Evolutionary conservation across 1,140 invertebrate genomes (phyloP).

Genomic region (Campodea augens): DNA sequence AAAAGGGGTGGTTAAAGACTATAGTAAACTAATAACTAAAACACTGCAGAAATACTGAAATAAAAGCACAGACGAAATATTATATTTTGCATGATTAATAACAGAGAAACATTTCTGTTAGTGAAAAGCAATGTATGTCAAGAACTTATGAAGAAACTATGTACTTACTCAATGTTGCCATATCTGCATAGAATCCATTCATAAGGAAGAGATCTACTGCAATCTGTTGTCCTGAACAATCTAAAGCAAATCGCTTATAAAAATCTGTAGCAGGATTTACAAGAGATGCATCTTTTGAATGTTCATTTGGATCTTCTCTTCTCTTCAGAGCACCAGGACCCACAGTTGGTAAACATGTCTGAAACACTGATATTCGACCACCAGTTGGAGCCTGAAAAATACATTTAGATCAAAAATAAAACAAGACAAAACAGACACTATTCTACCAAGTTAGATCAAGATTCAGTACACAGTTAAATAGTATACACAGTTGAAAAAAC

Average conservation of each 20-base stretch:
- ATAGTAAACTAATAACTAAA: no score
- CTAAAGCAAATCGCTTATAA: constrained; percentile 89
- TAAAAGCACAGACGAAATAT: no score
- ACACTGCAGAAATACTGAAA: no score
- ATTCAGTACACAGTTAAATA: no score
- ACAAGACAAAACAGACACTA: no score
- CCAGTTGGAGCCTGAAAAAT: constrained; percentile 60
- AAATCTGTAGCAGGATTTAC: constrained; percentile 93
- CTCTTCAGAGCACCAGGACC: constrained; percentile 71
- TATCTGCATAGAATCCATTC: constrained; percentile 81
- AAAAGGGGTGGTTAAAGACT: no score
- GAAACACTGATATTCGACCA: constrained; percentile 85
- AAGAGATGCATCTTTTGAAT: constrained; percentile 47
- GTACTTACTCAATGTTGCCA: constrained; percentile 73
- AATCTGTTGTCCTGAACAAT: constrained; percentile 91
- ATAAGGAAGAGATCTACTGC: constrained; percentile 89
- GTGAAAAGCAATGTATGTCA: no score
- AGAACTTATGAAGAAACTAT: no score
- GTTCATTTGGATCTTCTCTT: constrained; percentile 68
- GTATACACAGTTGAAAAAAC: background rate
- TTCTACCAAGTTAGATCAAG: no score
- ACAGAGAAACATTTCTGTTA: no score
- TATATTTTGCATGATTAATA: no score
- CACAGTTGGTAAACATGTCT: constrained; percentile 71
- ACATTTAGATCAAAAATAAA: constrained; percentile 8